A percentile compares a stretch with the other conserved stretches of the same genome.
Conservation (phyloP, 2,797 vertebrate species). For the Odontamblyopus lacepedii region DNA sequence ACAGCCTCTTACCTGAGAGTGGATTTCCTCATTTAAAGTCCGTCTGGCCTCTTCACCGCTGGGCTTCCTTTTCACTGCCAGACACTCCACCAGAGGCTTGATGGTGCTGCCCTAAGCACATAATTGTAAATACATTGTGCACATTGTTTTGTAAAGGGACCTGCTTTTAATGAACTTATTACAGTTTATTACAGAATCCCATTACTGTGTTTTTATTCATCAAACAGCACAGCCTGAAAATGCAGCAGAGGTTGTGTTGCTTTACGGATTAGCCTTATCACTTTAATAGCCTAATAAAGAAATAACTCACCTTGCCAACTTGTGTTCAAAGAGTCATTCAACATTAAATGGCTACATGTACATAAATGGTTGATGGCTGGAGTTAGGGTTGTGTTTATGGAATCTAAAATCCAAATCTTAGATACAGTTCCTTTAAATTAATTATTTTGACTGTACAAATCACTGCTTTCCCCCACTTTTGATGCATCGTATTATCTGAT, state of each 20-base stretch:
- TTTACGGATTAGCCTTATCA: background rate
- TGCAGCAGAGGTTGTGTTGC: background rate
- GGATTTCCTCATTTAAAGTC: constrained; percentile 98
- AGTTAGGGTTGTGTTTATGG: too few species aligned
- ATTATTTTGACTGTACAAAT: background rate
- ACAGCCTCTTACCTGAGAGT: constrained; percentile 86
- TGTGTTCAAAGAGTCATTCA: background rate
- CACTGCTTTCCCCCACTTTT: constrained; percentile 3
- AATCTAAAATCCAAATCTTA: too few species aligned
- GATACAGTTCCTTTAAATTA: background rate
- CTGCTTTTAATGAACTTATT: background rate
- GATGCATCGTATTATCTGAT: background rate
- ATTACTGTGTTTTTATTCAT: background rate
- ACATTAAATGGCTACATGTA: background rate
- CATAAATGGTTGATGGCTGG: background rate
- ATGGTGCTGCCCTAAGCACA: constrained; percentile 93
- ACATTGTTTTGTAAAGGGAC: background rate
- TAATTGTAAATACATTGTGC: constrained; percentile 12
- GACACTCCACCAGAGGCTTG: constrained; percentile 93
- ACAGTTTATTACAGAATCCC: background rate
- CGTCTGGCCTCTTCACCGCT: constrained; percentile 96
- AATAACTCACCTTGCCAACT: background rate
- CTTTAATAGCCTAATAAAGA: background rate
- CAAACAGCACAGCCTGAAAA: background rate
- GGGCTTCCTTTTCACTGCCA: constrained; percentile 99